Evolutionary conservation across 2,797 vertebrate genomes (phyloP).

Genomic region (Capromys pilorides): DNA sequence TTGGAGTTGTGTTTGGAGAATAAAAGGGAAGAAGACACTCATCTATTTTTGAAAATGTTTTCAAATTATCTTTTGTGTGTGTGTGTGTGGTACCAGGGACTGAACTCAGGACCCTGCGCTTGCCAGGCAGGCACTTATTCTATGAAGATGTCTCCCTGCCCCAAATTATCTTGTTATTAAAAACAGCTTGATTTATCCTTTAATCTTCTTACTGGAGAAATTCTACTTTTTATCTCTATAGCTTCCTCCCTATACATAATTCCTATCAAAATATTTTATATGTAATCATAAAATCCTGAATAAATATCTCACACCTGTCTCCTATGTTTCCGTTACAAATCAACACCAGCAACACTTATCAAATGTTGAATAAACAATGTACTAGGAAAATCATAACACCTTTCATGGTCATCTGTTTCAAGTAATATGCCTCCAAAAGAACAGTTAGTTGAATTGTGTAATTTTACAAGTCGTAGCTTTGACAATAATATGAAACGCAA

Average conservation of each 20-base stretch:
- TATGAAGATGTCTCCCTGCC: too few relatives aligned
- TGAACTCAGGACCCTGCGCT: too few relatives aligned
- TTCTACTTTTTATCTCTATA: background rate
- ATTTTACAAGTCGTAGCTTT: constrained; percentile 62
- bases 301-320: constrained; percentile 61
- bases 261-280: constrained; percentile 72
- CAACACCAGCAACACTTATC: constrained; percentile 60
- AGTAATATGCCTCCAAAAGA: constrained; percentile 59
- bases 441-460: constrained; percentile 42
- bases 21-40: background rate
- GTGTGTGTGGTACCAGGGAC: too few relatives aligned
- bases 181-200: background rate
- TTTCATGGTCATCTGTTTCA: constrained; percentile 73
- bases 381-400: constrained; percentile 58
- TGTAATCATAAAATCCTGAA: constrained; percentile 50
- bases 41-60: background rate
- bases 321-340: constrained; percentile 54
- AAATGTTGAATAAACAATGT: constrained; percentile 75
- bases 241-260: constrained; percentile 38
- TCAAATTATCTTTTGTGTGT: too few relatives aligned
- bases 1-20: background rate
- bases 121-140: too few relatives aligned
- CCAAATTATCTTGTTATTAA: background rate
- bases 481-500: constrained; percentile 56
- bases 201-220: background rate